These are phyloP conservation scores for Sesamia inferens DNA, from an alignment of 2,888 invertebrate genomes.

Conservation along the genomic window DNA sequence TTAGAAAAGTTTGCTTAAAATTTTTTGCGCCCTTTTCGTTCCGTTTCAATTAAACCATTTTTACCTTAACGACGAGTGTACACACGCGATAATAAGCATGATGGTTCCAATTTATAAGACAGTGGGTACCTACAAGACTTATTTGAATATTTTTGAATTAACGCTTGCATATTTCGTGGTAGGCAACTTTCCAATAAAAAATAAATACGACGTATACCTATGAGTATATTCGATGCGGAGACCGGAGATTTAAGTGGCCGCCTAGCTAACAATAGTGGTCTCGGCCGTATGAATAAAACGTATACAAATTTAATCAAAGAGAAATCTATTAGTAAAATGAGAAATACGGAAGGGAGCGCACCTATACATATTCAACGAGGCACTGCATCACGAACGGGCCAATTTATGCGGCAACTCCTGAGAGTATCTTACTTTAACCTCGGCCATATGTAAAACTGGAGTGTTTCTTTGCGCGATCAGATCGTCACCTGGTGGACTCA, in stretches of 20 bases:
- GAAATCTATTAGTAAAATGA: slow-evolving; percentile 91
- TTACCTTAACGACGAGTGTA: slow-evolving; percentile 30
- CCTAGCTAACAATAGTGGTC: slow-evolving; percentile 85
- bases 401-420: slow-evolving; percentile 88
- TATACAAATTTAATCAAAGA: slow-evolving; percentile 90
- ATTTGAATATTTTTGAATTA: slow-evolving; percentile 48
- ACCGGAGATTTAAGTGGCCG: slow-evolving; percentile 82
- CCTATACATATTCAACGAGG: slow-evolving; percentile 90
- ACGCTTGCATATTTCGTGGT: slow-evolving; percentile 43
- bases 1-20: slow-evolving; percentile 51
- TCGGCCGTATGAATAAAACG: slow-evolving; percentile 88
- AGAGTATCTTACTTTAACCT: slow-evolving; percentile 88
- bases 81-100: slow-evolving; percentile 48
- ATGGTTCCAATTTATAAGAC: slow-evolving; percentile 39
- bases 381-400: slow-evolving; percentile 89
- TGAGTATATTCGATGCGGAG: slow-evolving; percentile 68
- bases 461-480: slow-evolving; percentile 85
- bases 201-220: slow-evolving; percentile 40
- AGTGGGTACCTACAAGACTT: slow-evolving; percentile 19
- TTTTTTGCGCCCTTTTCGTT: slow-evolving; percentile 46
- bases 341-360: slow-evolving; percentile 90
- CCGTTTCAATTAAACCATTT: slow-evolving; percentile 56
- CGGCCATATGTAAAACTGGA: slow-evolving; percentile 88
- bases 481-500: slow-evolving; percentile 81
- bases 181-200: slow-evolving; percentile 47